A percentile compares a stretch with the other conserved stretches of the same genome.
Evolutionary conservation across 2,888 invertebrate species (phyloP).

Genomic region (Halictus quadricinctus): DNA sequence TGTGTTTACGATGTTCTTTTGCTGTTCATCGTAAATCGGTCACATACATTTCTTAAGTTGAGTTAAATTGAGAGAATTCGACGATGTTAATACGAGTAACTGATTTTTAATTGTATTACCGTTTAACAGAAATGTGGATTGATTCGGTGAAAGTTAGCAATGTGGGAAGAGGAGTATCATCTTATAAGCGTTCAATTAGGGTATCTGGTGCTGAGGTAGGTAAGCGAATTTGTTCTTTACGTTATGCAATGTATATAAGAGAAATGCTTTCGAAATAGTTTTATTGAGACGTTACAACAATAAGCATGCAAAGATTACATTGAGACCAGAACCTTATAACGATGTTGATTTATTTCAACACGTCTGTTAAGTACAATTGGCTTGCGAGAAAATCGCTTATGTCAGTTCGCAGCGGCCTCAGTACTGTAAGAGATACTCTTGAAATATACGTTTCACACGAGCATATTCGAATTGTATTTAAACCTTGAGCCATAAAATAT

Average conservation of each 20-base stretch:
- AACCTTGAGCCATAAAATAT: neutral
- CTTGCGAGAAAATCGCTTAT: slow-evolving; percentile 22
- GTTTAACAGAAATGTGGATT: neutral
- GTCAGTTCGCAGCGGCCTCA: slow-evolving; percentile 17
- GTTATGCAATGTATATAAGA: neutral
- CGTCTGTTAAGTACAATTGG: slow-evolving; percentile 41
- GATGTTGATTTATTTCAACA: slow-evolving; percentile 46
- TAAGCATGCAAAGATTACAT: slow-evolving; percentile 79
- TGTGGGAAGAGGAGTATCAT: slow-evolving; percentile 6
- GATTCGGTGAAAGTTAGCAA: slow-evolving; percentile 5
- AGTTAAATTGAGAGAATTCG: neutral
- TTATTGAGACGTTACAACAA: slow-evolving; percentile 79
- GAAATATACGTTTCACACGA: slow-evolving; percentile 10
- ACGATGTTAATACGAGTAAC: neutral
- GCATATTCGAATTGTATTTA: neutral
- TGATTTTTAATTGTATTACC: neutral
- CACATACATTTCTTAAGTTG: too few relatives aligned
- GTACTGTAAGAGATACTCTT: slow-evolving; percentile 37
- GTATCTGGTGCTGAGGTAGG: neutral
- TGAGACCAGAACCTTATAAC: slow-evolving; percentile 62
- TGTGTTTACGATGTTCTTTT: neutral
- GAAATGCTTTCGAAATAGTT: slow-evolving; percentile 41
- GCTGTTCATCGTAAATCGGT: neutral
- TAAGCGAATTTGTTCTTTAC: neutral
- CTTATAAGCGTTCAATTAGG: neutral